phyloP scores from a whole-genome alignment of 2,113 vertebrate genomes.

The Chlamydotis undulata region DNA sequence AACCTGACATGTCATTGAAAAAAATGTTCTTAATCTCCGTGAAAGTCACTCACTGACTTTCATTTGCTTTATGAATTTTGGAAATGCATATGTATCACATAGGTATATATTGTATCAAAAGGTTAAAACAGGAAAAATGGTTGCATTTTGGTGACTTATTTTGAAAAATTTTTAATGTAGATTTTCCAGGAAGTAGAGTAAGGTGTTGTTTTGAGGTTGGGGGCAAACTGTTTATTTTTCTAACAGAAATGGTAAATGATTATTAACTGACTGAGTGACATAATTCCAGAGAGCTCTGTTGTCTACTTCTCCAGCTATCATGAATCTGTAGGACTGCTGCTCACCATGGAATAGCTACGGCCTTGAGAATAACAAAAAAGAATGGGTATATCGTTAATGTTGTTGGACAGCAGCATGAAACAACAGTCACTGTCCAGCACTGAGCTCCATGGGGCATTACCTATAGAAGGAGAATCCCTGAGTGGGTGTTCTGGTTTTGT shows the following conservation, averaged over 20 bases:
- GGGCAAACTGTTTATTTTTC: not conserved
- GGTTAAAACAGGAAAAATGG: not conserved
- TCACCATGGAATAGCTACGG: not conserved
- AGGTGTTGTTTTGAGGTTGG: not conserved
- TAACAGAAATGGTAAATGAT: not conserved
- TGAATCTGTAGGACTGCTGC: not conserved
- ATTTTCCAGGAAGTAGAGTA: not conserved
- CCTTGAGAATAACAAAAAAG: not conserved
- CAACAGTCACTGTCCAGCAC: not conserved
- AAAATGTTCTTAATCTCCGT: not conserved
- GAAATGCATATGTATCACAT: not conserved
- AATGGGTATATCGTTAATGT: fast-evolving
- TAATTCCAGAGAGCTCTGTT: not conserved
- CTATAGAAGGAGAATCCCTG: not conserved
- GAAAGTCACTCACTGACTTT: not conserved
- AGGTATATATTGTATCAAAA: not conserved
- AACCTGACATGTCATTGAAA: not conserved
- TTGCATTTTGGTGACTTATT: not conserved
- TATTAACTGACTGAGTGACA: not conserved
- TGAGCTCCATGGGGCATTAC: fast-evolving
- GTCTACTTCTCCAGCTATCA: not conserved
- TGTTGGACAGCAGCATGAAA: not conserved
- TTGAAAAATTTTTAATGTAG: not conserved
- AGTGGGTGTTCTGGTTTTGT: not conserved
- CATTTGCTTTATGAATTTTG: not conserved